Evolutionary conservation across 2,888 invertebrate species (phyloP).

Genomic region (Gibbula magus): DNA sequence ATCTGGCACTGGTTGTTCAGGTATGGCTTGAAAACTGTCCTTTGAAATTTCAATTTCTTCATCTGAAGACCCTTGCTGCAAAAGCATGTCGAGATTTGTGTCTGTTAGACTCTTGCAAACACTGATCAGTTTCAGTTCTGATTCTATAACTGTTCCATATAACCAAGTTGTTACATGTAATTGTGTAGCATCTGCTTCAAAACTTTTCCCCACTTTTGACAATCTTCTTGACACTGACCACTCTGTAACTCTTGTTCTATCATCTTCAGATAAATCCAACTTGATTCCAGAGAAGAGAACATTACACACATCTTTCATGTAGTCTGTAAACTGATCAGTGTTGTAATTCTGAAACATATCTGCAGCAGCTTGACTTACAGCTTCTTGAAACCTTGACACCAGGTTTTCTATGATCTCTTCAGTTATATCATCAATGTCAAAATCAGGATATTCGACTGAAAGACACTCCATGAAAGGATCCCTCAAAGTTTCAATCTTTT

Average conservation of each 20-base stretch:
- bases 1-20: too few relatives aligned
- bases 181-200: constrained; percentile 19
- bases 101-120: not conserved
- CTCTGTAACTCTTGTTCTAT: not conserved
- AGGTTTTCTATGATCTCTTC: not conserved
- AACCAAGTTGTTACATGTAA: constrained; percentile 36
- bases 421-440: not conserved
- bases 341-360: constrained; percentile 2
- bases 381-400: not conserved
- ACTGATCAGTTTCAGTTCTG: constrained; percentile 29
- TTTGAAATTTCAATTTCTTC: too few relatives aligned
- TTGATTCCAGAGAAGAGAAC: not conserved
- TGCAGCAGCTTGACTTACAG: not conserved
- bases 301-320: not conserved
- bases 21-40: too few relatives aligned
- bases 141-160: not conserved
- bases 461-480: not conserved
- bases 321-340: not conserved
- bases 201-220: not conserved
- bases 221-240: not conserved
- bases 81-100: not conserved
- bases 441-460: not conserved
- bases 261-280: not conserved
- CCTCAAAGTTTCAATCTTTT: not conserved
- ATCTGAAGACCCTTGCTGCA: not conserved